Evolutionary conservation across 1,140 invertebrate genomes (phyloP), one percentile per base, ranked within the genome.

Genomic region (Neodiprion fabricii): DNA sequence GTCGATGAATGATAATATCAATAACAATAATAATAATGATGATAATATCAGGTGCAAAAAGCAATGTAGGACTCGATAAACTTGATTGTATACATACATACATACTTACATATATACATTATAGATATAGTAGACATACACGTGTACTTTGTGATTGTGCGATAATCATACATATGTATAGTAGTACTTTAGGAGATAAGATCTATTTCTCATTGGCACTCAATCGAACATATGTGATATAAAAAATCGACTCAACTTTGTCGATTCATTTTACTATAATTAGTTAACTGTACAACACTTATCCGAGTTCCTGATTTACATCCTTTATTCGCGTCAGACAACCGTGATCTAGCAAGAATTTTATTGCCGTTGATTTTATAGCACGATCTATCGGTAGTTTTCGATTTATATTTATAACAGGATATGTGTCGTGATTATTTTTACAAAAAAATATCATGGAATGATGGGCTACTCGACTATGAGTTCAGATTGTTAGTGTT

Each of bases 321-420:
- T 40, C 28, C 28, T 40, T 40, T 40, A 75, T 48, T 78, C 67
- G 79, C 80, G 76, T 79, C 79, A 80, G 80, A 80, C 21, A 48
- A 75, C 71, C 61, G 61, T 69, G 68, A 69, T n/a, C 67, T 75
- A 80, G 48, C 68, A 78, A 48, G 71, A 73, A 75, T 67, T 77
- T 49, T 40, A 40, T 40, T 40, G 5, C 28, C 28, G 2, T 40
- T 40, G 5, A 40, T 40, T 40, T 40, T 40, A 40, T 40, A 3
- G 28, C 5, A 40, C 5, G 28, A 40, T 40, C 2, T 40, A 40
- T 40, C 5, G 28, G 28, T 40, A 40, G 28, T 40, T 40, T 40
- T 40, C 28, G 28, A 40, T 5, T 40, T 40, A 40, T 40, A 40
- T 40, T 40, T 40, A 40, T 40, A 40, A 40, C 28, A 40, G 5